Evolutionary conservation across 2,113 vertebrate species (phyloP), one percentile per base, ranked within the genome.

Genomic region (Antechinus stuartii): DNA sequence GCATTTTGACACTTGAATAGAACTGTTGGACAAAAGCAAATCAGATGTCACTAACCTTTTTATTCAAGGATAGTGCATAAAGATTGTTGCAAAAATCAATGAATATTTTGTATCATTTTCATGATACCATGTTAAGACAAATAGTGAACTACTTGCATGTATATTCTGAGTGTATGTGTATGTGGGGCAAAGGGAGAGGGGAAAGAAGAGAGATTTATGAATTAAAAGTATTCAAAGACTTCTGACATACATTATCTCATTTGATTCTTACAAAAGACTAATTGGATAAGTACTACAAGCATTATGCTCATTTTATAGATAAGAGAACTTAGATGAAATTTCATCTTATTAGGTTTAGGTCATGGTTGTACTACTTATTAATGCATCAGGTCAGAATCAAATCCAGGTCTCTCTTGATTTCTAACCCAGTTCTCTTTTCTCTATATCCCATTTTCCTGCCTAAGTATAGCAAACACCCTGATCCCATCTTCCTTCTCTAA

Each of bases 401-500:
- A 76, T 76, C 5, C 16, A n/a, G 68, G 16, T 84, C 16, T 84
- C 68, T 84, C 68, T 35, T 68, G 35, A 84, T 84, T 42, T 84
- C 68, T 84, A 84, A 6, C n/a, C 35, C 68, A 84, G 68, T 42
- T 1, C 16, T 84, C 35, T 19, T 84, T 84, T n/a, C 14, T 42
- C 35, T 84, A 8, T 42, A n/a, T 42, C n/a, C n/a, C 35, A 84
- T 84, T 84, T 42, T 42, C n/a, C 16, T 68, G 7, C 91, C 24
- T 76, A 89, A 8, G 90, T 3, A 55, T 90, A 94, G 25, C 42
- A 90, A 46, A 12, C 94, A 12, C 57, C 26, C 19, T 92, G 47
- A 92, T 55, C 93, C 94, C 90, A 90, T 27, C 27, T 93, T 91
- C 27, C 92, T 54, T 96, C 1, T 95, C 92, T 92, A 46, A 49